Base-by-base conservation (phyloP, 2,888 invertebrate genomes). In the Caenorhabditis angaria region DNA sequence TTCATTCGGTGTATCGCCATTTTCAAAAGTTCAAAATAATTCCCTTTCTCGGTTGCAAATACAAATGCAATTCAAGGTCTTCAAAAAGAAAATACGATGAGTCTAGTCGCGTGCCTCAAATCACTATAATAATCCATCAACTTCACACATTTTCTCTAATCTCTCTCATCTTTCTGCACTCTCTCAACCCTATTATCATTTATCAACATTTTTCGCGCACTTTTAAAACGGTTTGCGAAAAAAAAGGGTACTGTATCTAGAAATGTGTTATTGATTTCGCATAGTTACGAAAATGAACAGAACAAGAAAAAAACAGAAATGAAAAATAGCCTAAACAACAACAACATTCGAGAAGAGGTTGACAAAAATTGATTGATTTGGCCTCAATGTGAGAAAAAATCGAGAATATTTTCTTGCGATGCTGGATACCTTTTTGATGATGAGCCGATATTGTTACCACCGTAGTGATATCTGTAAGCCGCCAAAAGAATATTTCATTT, bases 81-180 rank as follows among this genome's bases (percentile, higher is more conserved):
- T 18, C 41, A 41, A 41, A 41, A 18, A 41, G 64, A 53, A 50
- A 32, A 24, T 24, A 22, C 2, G 22, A 24, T 51, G 22, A 24
- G 25, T 51, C 12, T 51, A 64, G 70, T 66, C 66, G 71, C 71
- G 71, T 66, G 71, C 54, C 65, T 61, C 64, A 61, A 61, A 65
- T 27, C 65, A 59, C 62, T 63, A 66, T 55, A 55, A 66, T 71
- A 71, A 71, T 71, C 71, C 71, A 71, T 71, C 71, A 71, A 70
- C 60, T 63, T 63, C 66, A 41, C 71, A 57, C 71, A 61, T 63
- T 65, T 41, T 35, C 35, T 60, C 51, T 35, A 54, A 29, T 32
- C 29, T 47, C 58, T 48, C 32, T 20, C 55, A 54, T 32, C 32
- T 35, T 62, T 50, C 47, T 29, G 24, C 60, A 29, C 29, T 61